Evolutionary conservation across 92 coral and sea anemone genomes (phyloP), one percentile per base, ranked within the genome.

Genomic region (Palythoa grandiflora): DNA sequence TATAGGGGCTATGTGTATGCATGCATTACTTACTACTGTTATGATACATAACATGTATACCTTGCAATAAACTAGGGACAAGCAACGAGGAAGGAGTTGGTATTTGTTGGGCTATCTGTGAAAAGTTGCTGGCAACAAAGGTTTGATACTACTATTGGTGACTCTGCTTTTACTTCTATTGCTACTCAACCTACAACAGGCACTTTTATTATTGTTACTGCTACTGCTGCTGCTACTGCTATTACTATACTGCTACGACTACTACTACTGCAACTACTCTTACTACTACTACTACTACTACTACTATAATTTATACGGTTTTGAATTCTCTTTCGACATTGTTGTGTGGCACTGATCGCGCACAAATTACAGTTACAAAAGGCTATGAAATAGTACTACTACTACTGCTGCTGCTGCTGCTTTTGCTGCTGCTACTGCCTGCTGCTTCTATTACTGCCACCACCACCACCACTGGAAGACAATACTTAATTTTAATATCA

Each of bases 81-180:
- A 95, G 99, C 79, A 97, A 98, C 40, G 98, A 97, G 85, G 99
- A 97, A 90, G 99, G 99, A 74, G 97, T 97, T 48, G 99, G 97
- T 71, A 94, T 97, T 71, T 97, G 99, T 84, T 95, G 90, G 77
- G 93, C 99, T 68, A 93, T 95, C 74, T 94, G 98, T 76, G 99
- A 97, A 80, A 89, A 91, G 63, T 91, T 97, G 3, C 76, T 95
- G 51, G 72, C 90, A 13, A 95, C 87, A 35, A 97, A 97, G 98
- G 99, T 94, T 85, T 72, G 72, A 14, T 48, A 11, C 44, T 20
- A 10, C 48, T 44, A 44, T 44, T 44, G 48, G 48, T 44, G 3
- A 3, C 48, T 44, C 48, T 44, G 3, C 48, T 3, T 6, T 6
- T 3, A 44, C 48, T 44, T 3, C 7, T 61, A 61, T 2, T 61